Conservation (phyloP, 1,140 invertebrate species). For the Caenorhabditis elegans region WBcel235 BX284604.4:12177501-12178000, state of each 20-base stretch:
- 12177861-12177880: background rate
- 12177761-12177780: background rate
- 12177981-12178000: background rate
- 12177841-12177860: conserved; percentile 13
- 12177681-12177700: no score
- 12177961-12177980: background rate
- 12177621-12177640: no score
- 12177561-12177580: no score
- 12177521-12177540: no score
- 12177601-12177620: no score
- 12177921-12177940: background rate
- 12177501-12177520: no score
- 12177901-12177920: background rate
- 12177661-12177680: no score
- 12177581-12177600: no score
- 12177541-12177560: no score
- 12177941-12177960: conserved; percentile 21
- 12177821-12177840: background rate
- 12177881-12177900: no score
- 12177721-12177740: background rate
- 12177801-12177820: conserved; percentile 3
- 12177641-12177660: no score
- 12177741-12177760: conserved; percentile 1
- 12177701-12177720: no score
- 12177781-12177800: conserved; percentile 14